A percentile compares a stretch with the other conserved stretches of the same genome.
phyloP scores from a whole-genome alignment of 2,113 vertebrate genomes.

The Murina feae region DNA sequence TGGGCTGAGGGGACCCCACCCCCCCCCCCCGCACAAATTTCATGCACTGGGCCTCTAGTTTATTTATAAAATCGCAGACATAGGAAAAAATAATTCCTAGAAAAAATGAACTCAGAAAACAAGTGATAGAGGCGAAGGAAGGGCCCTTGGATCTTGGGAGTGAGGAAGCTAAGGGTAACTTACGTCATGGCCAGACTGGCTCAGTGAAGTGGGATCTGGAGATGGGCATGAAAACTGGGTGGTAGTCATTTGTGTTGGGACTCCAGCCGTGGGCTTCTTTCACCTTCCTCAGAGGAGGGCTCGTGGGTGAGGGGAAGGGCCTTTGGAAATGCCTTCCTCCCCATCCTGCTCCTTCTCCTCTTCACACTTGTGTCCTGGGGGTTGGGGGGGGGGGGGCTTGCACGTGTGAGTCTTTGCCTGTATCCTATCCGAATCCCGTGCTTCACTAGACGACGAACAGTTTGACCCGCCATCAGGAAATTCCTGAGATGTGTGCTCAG shows the following conservation, averaged over 20 bases:
- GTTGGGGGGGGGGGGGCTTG: not conserved
- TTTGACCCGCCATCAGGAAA: constrained; percentile 5
- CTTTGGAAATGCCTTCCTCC: not conserved
- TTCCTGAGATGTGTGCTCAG: not conserved
- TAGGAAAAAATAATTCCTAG: no score
- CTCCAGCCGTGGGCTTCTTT: no score
- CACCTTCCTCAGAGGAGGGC: not conserved
- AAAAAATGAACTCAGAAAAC: no score
- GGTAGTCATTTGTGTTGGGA: not conserved
- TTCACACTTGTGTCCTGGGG: not conserved
- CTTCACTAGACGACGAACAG: not conserved
- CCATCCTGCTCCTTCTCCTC: not conserved
- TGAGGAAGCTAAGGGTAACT: no score
- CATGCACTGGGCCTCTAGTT: no score
- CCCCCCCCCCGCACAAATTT: no score
- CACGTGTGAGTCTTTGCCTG: not conserved
- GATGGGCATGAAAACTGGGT: not conserved
- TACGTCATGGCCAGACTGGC: not conserved
- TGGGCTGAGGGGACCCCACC: no score
- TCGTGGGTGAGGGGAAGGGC: not conserved
- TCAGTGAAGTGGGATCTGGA: fast-evolving
- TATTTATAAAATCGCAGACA: no score
- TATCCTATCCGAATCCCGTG: not conserved
- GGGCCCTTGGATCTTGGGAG: no score
- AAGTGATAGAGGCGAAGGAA: no score